Evolutionary conservation across 2,113 vertebrate genomes (phyloP).

Genomic region (Conger conger): DNA sequence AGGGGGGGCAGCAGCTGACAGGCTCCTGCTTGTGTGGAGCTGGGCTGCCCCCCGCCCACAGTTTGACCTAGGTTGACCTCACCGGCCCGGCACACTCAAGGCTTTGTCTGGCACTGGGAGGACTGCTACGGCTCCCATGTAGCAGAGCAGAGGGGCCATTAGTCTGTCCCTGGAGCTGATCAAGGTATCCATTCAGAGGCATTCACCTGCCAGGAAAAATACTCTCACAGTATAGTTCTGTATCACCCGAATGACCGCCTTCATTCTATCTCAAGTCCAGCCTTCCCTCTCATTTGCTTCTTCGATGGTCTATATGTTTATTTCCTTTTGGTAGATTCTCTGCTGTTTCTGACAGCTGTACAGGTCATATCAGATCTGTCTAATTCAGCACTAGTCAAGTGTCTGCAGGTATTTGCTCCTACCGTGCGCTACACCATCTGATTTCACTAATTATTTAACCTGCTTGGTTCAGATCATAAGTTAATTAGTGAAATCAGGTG

Average conservation of each 20-base stretch:
- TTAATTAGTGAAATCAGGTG: too few species aligned
- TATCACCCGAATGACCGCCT: neutral
- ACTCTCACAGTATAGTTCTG: too few species aligned
- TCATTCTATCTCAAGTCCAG: neutral
- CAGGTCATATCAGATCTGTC: neutral
- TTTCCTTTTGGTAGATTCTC: neutral
- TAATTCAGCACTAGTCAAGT: too few species aligned
- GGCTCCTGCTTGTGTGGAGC: slow-evolving; percentile 54
- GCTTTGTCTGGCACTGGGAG: slow-evolving; percentile 29
- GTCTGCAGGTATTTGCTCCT: too few species aligned
- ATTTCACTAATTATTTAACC: too few species aligned
- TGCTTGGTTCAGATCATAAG: too few species aligned
- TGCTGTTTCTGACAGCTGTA: neutral
- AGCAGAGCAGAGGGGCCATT: neutral
- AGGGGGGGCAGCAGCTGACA: slow-evolving; percentile 43
- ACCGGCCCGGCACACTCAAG: slow-evolving; percentile 28
- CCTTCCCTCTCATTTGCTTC: neutral
- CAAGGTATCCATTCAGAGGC: slow-evolving; percentile 19
- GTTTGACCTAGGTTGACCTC: slow-evolving; percentile 34
- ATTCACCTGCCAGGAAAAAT: slow-evolving; percentile 6
- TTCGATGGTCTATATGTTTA: neutral
- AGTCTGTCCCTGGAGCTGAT: neutral
- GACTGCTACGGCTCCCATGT: slow-evolving; percentile 13
- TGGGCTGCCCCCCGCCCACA: neutral
- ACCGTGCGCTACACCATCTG: too few species aligned